A percentile compares a stretch with the other conserved stretches of the same genome.
Conservation (phyloP, 2,888 invertebrate species). For the Encarsia formosa region DNA sequence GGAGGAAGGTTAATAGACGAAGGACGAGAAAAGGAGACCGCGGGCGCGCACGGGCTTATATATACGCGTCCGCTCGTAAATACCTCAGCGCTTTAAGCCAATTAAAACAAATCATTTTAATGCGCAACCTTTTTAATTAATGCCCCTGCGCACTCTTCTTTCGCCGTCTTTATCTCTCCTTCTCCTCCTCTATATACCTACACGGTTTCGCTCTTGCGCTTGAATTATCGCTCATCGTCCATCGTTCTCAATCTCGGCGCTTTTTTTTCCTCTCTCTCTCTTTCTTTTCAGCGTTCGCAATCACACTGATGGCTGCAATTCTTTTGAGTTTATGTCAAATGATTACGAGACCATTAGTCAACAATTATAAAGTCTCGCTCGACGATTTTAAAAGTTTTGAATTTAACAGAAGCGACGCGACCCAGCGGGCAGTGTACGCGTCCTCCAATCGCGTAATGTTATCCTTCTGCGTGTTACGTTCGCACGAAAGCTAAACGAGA, state of each 20-base stretch:
- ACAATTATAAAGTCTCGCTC: too few relatives aligned
- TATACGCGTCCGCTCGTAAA: slow-evolving; percentile 48
- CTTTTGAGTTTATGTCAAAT: too few relatives aligned
- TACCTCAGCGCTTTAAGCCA: slow-evolving; percentile 51
- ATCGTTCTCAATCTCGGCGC: slow-evolving; percentile 13
- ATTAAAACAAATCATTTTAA: slow-evolving; percentile 54
- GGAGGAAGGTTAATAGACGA: neutral
- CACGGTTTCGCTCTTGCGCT: neutral
- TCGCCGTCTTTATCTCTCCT: slow-evolving; percentile 22
- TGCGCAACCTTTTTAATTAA: slow-evolving; percentile 53
- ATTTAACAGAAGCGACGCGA: too few relatives aligned
- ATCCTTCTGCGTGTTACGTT: slow-evolving; percentile 18
- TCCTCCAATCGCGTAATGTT: too few relatives aligned
- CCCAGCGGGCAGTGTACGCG: too few relatives aligned
- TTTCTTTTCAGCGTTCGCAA: too few relatives aligned
- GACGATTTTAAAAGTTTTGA: too few relatives aligned
- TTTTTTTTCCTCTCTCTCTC: neutral
- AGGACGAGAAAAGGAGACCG: neutral
- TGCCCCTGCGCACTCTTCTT: slow-evolving; percentile 33
- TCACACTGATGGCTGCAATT: too few relatives aligned
- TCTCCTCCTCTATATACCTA: slow-evolving; percentile 10
- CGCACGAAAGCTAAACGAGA: slow-evolving; percentile 7
- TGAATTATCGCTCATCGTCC: slow-evolving; percentile 13
- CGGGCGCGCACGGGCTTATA: neutral
- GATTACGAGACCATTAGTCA: too few relatives aligned